Evolutionary conservation across 2,797 vertebrate genomes (phyloP).

Genomic region (Sebastes steindachneri): DNA sequence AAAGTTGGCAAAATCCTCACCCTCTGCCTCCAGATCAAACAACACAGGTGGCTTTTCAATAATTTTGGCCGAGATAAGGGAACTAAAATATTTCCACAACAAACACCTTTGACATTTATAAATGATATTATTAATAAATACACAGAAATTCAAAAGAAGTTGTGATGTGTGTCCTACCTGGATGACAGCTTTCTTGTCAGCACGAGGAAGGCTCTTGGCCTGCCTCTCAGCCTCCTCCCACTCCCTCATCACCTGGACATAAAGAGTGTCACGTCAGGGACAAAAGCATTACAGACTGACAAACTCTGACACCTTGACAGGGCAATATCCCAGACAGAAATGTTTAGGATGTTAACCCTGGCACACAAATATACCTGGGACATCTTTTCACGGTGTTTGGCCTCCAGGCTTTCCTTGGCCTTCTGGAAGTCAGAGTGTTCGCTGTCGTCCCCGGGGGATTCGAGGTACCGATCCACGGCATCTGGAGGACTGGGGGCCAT

Average conservation of each 20-base stretch:
- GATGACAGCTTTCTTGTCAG: constrained; percentile 97
- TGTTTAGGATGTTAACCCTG: not conserved
- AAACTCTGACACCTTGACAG: not conserved
- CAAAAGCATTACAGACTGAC: not conserved
- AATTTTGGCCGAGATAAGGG: not conserved
- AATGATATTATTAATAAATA: not conserved
- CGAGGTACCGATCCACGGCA: constrained; percentile 93
- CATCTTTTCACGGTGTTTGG: constrained; percentile 95
- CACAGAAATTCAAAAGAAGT: not conserved
- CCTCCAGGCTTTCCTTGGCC: constrained; percentile 96
- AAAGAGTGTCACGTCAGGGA: not conserved
- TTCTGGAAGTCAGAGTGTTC: constrained; percentile 96
- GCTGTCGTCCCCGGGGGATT: constrained; percentile 92
- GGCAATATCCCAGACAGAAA: not conserved
- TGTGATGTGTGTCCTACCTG: constrained; percentile 83
- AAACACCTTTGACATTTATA: not conserved
- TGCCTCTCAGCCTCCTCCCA: constrained; percentile 98
- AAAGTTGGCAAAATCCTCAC: not conserved
- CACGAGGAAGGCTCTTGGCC: constrained; percentile 93
- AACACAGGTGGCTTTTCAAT: not conserved
- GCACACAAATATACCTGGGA: constrained; percentile 85
- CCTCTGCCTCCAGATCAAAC: not conserved
- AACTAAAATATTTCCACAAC: not conserved
- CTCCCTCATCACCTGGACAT: constrained; percentile 94
- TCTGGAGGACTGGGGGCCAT: constrained; percentile 94